Base-by-base conservation (phyloP, 2,888 invertebrate species). In the Zhengitettix transpicula region DNA sequence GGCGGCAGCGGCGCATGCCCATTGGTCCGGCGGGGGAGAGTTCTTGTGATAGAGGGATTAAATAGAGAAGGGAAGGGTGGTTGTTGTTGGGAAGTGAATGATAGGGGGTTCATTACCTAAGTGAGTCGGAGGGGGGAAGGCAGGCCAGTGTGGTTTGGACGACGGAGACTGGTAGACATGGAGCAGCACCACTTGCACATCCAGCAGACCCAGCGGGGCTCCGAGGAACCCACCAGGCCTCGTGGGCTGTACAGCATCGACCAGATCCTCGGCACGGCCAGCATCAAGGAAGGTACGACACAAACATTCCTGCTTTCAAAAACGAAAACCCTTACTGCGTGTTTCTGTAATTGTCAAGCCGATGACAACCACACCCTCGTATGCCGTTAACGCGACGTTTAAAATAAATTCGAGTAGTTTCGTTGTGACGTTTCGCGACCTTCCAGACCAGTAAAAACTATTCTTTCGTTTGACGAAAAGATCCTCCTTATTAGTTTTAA, bases 191-290 rank as follows among this genome's bases (percentile, higher is more conserved):
- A 56, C 15, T 40, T 40, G 42, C 58, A 52, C 17, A 51, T 52
- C 44, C n/a, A 53, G 44, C 55, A 59, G 53, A 52, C 61, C 41
- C 57, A 57, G 42, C n/a, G 44, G 52, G 10, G 47, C 53, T 52
- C 60, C 9, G 59, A 57, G 55, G 60, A 55, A 40, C 55, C 61
- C 8, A 60, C 67, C 60, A 68, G 72, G 58, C 71, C 73, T 56
- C 68, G 72, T 60, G 71, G 70, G 55, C 70, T 74, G 42, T 74
- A 75, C 66, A 74, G 72, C 68, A 74, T 74, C 62, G 74, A 74
- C 63, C 74, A 73, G 65, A 74, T 74, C 59, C 68, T 75, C 61
- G 74, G 74, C 65, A 72, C 71, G 64, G 68, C 67, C 40, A 40
- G 41, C 41, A 11, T 40, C 17, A 63, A 63, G 53, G 63, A 63